Evolutionary conservation across 1,140 invertebrate genomes (phyloP).

Genomic region (Propsilocerus akamusi): DNA sequence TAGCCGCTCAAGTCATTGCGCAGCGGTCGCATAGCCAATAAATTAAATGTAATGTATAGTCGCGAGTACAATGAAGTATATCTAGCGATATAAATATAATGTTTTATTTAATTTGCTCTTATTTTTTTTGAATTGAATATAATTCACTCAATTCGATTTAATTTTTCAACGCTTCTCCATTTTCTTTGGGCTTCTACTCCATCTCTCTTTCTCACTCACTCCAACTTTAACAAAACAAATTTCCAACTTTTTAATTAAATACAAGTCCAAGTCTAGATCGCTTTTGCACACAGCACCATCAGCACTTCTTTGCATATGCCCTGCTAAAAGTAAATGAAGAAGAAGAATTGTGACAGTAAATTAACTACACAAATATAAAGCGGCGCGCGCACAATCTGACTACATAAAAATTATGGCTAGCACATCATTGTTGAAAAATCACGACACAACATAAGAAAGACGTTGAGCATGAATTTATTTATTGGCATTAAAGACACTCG

Average conservation of each 20-base stretch:
- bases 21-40: neutral
- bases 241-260: too few relatives aligned
- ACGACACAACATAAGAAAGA: neutral
- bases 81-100: neutral
- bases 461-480: neutral
- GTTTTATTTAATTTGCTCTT: neutral
- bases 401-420: neutral
- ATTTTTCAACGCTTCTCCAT: neutral
- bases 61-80: too few relatives aligned
- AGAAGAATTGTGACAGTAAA: too few relatives aligned
- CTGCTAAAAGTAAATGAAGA: too few relatives aligned
- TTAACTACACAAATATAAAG: too few relatives aligned
- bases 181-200: neutral
- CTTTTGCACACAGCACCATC: too few relatives aligned
- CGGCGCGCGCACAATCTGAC: neutral
- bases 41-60: neutral
- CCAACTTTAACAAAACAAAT: too few relatives aligned
- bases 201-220: too few relatives aligned
- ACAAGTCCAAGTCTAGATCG: too few relatives aligned
- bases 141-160: neutral
- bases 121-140: slow-evolving; percentile 1
- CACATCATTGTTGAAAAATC: neutral
- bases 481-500: too few relatives aligned
- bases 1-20: neutral
- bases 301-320: too few relatives aligned